Evolutionary conservation across 2,113 vertebrate genomes (phyloP).

Genomic region (Eudyptes chrysolophus): DNA sequence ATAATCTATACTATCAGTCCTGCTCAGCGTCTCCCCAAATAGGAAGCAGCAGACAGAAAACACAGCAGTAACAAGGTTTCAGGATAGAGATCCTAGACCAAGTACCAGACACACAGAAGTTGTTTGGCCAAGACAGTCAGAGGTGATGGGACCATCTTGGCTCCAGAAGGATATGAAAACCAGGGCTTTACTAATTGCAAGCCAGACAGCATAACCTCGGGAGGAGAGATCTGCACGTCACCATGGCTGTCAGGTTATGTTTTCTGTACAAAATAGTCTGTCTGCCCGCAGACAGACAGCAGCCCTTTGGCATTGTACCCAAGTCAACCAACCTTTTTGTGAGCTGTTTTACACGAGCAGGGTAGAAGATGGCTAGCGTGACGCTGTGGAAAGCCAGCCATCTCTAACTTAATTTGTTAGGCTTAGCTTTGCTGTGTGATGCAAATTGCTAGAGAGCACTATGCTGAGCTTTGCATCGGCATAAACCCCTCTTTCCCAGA

Average conservation of each 20-base stretch:
- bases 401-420: background rate
- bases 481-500: background rate
- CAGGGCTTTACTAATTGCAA: background rate
- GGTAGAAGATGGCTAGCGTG: background rate
- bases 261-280: background rate
- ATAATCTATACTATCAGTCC: background rate
- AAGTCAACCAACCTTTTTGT: background rate
- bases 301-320: background rate
- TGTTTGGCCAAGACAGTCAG: background rate
- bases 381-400: background rate
- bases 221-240: background rate
- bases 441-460: background rate
- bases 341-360: accelerated
- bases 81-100: background rate
- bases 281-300: background rate
- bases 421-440: background rate
- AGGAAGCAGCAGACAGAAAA: background rate
- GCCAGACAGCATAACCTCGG: accelerated
- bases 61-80: background rate
- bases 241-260: accelerated
- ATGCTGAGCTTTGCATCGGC: accelerated
- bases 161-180: background rate
- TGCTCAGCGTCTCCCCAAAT: background rate
- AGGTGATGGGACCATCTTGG: background rate
- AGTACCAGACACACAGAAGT: background rate